These are phyloP conservation scores for Zygogramma bicolorata DNA, from an alignment of 2,888 invertebrate species.

Conservation along the genomic window DNA sequence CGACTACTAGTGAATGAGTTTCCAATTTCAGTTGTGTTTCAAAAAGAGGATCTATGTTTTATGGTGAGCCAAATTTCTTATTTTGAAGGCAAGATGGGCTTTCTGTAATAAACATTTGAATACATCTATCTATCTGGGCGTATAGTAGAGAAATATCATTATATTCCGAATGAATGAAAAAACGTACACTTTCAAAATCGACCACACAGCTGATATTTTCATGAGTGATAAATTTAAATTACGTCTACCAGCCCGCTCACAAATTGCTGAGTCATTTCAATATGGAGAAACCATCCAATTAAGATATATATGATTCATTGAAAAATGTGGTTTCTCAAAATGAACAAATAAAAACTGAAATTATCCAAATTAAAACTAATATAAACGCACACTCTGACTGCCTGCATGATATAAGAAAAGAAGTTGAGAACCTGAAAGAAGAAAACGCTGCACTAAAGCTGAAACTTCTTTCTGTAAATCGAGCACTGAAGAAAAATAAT, in stretches of 20 bases:
- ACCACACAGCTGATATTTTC: background rate
- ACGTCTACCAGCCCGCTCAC: background rate
- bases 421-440: too few species aligned
- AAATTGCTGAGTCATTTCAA: background rate
- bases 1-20: background rate
- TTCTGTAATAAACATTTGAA: background rate
- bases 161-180: background rate
- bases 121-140: background rate
- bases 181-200: background rate
- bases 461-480: too few species aligned
- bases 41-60: background rate
- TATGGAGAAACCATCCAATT: background rate
- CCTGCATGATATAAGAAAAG: too few species aligned
- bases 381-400: too few species aligned
- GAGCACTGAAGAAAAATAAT: too few species aligned
- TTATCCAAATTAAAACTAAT: background rate
- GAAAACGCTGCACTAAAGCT: too few species aligned
- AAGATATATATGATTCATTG: background rate
- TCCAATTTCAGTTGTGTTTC: background rate
- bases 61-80: background rate
- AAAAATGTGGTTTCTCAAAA: background rate
- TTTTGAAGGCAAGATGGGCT: background rate
- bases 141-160: background rate
- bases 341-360: background rate
- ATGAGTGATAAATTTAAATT: background rate